Base-by-base conservation (phyloP, 2,797 vertebrate species). In the Enoplosus armatus region DNA sequence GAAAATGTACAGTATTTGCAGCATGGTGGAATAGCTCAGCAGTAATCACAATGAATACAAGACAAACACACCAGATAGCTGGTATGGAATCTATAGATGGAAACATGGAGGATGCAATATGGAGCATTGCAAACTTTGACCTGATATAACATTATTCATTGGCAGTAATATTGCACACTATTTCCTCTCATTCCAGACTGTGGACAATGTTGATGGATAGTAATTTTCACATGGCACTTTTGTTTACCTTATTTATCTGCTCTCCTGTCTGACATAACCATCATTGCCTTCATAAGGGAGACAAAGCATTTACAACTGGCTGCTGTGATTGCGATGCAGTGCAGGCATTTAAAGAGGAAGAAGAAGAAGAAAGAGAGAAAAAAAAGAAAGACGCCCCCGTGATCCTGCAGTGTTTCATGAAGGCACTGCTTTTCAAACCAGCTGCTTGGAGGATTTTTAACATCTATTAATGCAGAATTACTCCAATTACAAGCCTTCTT, bases 401-500 rank as follows among this genome's bases (percentile, higher is more conserved):
- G 89, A 94, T 93, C 91, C 84, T 85, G 50, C 80, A 92, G 94
- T 94, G 95, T 97, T 97, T 96, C 75, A 83, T 90, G 93, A 96
- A 93, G 94, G 95, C 90, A 84, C 85, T 92, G 89, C 91, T 93
- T 91, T 92, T 94, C 92, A 87, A 91, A 92, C 93, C 97, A 97
- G 96, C 96, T 97, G 97, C 95, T 95, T 87, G 90, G 93, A 95
- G 95, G 95, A 95, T 91, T 93, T 95, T 95, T 88, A 92, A 92
- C 94, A 96, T 97, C 96, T 96, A 99, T 98, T 98, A 98, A 98
- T 98, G 96, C 94, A 95, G 96, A 99, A 99, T 99, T 98, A 99
- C 97, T 97, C 96, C 97, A 99, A 98, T 99, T 99, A 99, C 94
- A 96, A 98, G 97, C 95, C 96, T 96, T 96, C 96, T 96, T 96